phyloP scores from a whole-genome alignment of 2,888 invertebrate species.

The Ophion ellenae region DNA sequence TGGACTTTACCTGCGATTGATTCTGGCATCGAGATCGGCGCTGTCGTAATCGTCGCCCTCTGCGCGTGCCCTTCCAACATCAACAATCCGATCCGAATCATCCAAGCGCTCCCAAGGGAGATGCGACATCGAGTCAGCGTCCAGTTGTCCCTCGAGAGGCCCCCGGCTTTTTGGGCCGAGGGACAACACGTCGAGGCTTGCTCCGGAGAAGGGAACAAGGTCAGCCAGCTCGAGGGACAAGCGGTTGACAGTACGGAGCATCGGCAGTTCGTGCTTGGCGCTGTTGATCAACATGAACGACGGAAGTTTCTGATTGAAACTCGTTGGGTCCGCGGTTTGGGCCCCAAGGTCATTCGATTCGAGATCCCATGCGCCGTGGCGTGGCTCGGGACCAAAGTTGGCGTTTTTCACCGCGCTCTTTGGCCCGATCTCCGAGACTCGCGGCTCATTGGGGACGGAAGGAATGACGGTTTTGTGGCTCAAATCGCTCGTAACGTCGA shows the following conservation, averaged over 20 bases:
- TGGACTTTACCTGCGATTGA: slow-evolving; percentile 1
- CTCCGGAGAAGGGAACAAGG: background rate
- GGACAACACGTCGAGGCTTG: background rate
- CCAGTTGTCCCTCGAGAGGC: background rate
- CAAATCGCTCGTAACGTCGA: slow-evolving; percentile 12
- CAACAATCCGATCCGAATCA: background rate
- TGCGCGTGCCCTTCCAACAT: background rate
- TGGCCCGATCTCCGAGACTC: background rate
- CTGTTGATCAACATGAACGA: slow-evolving; percentile 12
- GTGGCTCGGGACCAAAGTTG: background rate
- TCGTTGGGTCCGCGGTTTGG: background rate
- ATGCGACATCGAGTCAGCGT: background rate
- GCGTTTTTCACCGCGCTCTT: background rate
- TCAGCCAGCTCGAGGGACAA: background rate
- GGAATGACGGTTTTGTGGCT: slow-evolving; percentile 1
- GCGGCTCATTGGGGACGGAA: background rate
- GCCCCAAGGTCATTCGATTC: background rate
- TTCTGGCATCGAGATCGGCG: background rate
- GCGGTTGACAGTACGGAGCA: background rate
- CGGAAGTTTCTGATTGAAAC: background rate
- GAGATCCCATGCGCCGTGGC: background rate
- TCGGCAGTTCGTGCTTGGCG: background rate
- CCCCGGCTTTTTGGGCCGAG: background rate
- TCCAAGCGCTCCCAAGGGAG: too few relatives aligned
- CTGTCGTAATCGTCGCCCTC: background rate